Evolutionary conservation across 2,888 invertebrate genomes (phyloP), one percentile per base, ranked within the genome.

Genomic region (Lasioglossum zephyrum): DNA sequence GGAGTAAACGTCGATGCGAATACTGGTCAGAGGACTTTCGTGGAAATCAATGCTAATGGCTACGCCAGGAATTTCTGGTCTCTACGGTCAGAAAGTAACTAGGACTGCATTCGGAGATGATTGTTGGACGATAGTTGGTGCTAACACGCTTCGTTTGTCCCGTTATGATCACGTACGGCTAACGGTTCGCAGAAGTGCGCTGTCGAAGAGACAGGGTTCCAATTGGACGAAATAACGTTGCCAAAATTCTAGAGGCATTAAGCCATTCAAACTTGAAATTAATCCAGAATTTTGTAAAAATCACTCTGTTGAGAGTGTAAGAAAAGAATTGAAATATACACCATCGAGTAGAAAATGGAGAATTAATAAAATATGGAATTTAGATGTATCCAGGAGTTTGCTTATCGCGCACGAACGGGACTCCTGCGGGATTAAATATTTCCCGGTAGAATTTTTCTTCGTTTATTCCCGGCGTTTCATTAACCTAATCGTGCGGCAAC

Each of bases 351-450:
- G 11, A 9, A 11, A 57, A 57, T n/a, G n/a, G 1, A 57, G 18
- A n/a, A 3, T 57, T 57, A n/a, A 63, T 26, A 26, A 26, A 16
- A 26, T 26, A n/a, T 26, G 13, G 60, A 26, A 26, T 31, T 16
- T 60, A 13, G 60, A 60, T 60, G 31, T 13, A 13, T 13, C 36
- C 36, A 1, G 31, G 8, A 1, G 31, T 18, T 66, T 66, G 16
- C 36, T 69, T 22, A 39, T 69, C 22, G 22, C 9, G 9, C 36
- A 9, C 22, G 1, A 18, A 2, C 47, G 9, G 18, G n/a, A 18
- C 44, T 73, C 18, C 18, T 8, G 47, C 18, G 31, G 47, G 47
- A 73, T 73, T 73, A 73, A 73, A 73, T 31, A 49, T 73, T 49
- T 9, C 16, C 73, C 31, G 31, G 31, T 31, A 18, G 4, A 73